Conservation (phyloP, 2,797 vertebrate genomes). For the Molossus molossus region DNA sequence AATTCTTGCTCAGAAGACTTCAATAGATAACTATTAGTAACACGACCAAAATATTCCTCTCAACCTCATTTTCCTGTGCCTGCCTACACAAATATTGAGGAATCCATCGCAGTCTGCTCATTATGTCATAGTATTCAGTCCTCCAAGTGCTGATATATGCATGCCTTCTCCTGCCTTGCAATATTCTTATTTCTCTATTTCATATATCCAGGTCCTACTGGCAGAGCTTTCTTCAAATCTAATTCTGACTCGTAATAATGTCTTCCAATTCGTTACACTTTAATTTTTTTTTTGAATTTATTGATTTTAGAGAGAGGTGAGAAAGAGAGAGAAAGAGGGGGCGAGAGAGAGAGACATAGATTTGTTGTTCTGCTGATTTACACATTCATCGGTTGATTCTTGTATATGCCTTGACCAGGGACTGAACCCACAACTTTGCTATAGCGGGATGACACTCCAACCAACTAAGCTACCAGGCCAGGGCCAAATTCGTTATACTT, state of each 20-base stretch:
- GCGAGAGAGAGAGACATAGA: too few species aligned
- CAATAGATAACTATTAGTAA: neutral
- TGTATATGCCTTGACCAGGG: too few species aligned
- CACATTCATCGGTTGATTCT: too few species aligned
- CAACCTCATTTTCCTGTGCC: neutral
- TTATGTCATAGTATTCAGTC: neutral
- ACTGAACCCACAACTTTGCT: too few species aligned
- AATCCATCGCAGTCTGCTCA: fast-evolving
- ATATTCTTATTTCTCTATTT: neutral
- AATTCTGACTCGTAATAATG: neutral
- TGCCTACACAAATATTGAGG: neutral
- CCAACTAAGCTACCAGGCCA: too few species aligned
- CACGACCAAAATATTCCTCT: neutral
- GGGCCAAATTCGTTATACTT: neutral
- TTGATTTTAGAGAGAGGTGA: too few species aligned
- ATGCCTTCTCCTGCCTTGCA: neutral
- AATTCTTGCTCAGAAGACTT: neutral
- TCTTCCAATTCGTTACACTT: too few species aligned
- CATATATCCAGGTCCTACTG: neutral
- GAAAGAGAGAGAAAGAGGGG: too few species aligned
- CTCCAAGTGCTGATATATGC: neutral
- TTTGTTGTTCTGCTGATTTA: too few species aligned
- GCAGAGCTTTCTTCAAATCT: neutral
- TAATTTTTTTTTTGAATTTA: too few species aligned
- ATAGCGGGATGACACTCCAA: too few species aligned